Evolutionary conservation across 2,113 vertebrate genomes (phyloP), one percentile per base, ranked within the genome.

Genomic region (Myiagra hebetior): DNA sequence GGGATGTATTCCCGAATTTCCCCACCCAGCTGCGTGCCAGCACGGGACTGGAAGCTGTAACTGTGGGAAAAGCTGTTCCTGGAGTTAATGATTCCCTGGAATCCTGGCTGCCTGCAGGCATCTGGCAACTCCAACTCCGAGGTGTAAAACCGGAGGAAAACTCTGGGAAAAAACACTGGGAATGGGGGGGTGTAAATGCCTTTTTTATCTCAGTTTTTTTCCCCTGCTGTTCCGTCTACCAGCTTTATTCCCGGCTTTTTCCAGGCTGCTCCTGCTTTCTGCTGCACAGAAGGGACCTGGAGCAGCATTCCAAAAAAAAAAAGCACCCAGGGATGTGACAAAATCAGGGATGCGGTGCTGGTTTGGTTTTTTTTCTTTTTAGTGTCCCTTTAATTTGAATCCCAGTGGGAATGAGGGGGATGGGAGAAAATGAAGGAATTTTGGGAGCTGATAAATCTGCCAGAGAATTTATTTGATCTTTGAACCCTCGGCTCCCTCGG

Each of bases 401-500:
- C 18, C 23, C 0, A 0, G 14, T 18, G 30, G 56, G 9, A 86
- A 97, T 52, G 87, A 79, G 91, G 31, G 75, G 55, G 91, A 15
- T 21, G 20, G 39, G 33, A 12, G 18, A 28, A 81, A 68, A 81
- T 6, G 10, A 33, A 39, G n/a, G 52, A 33, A 57, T 57, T 57
- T 68, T 3, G 13, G n/a, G 52, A 33, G 42, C 95, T 92, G 85
- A 80, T 97, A 95, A 90, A 97, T 97, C 97, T 97, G 97, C 97
- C 97, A 97, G 96, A 97, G 97, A 96, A 98, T 98, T 96, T 94
- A 96, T 98, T 97, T 98, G 98, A 96, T 97, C 52, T 53, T 30
- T 30, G 52, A 53, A 50, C 49, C 49, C 49, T 26, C 4, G 21
- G 26, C 26, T 50, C 49, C 96, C 93, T 93, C 2, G 9, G 52